A percentile compares a stretch with the other conserved stretches of the same genome.
Evolutionary conservation across 2,797 vertebrate genomes (phyloP).

Genomic region (Pseudopleuronectes americanus): DNA sequence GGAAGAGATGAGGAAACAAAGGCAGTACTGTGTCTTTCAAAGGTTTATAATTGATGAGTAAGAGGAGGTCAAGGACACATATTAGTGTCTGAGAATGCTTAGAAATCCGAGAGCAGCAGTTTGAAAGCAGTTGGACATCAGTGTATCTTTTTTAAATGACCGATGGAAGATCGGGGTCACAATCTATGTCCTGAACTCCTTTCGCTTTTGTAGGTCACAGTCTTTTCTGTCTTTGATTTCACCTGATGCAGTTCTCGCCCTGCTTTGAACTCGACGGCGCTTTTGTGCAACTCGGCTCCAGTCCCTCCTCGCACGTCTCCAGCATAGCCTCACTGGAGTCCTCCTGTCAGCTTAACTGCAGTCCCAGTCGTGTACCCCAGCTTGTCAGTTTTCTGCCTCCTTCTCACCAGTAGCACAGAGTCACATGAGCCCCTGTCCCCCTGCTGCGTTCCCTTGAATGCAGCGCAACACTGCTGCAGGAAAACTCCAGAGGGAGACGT

Average conservation of each 20-base stretch:
- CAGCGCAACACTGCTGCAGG: slow-evolving; percentile 40
- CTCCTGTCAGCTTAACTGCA: slow-evolving; percentile 71
- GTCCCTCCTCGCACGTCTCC: slow-evolving; percentile 51
- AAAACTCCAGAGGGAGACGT: slow-evolving; percentile 60
- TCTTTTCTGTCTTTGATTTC: slow-evolving; percentile 35
- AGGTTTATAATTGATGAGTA: slow-evolving; percentile 14
- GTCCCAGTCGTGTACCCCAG: slow-evolving; percentile 58
- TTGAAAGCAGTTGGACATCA: slow-evolving; percentile 28
- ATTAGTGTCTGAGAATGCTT: neutral
- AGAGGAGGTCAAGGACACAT: slow-evolving; percentile 15
- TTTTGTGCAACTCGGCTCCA: slow-evolving; percentile 52
- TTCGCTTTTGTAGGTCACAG: slow-evolving; percentile 37
- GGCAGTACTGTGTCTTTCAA: neutral
- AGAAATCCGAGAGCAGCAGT: neutral
- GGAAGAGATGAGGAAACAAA: neutral
- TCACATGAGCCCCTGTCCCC: slow-evolving; percentile 61
- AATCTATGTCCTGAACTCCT: neutral
- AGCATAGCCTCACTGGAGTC: slow-evolving; percentile 59
- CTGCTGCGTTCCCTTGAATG: slow-evolving; percentile 58
- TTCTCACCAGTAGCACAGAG: slow-evolving; percentile 52
- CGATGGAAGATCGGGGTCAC: slow-evolving; percentile 10
- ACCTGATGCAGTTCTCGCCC: slow-evolving; percentile 17
- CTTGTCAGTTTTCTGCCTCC: slow-evolving; percentile 63
- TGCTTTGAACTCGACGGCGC: slow-evolving; percentile 33
- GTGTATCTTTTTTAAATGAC: slow-evolving; percentile 39